phyloP scores from a whole-genome alignment of 2,113 vertebrate genomes.

The Spea multiplicata region DNA sequence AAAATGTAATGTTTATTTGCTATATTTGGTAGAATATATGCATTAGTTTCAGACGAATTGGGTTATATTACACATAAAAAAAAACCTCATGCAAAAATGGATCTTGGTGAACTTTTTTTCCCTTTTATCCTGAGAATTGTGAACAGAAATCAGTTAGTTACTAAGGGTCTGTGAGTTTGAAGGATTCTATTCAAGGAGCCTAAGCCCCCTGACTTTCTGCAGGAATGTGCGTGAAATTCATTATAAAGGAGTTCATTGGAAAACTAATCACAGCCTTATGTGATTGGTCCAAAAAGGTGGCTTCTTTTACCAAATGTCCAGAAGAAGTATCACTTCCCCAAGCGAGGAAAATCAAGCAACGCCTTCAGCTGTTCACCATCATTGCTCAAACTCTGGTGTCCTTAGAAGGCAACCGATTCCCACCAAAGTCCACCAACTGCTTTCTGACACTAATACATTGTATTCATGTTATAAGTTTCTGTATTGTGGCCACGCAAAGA shows the following conservation, averaged over 20 bases:
- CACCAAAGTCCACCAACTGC: constrained; percentile 39
- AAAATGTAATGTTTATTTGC: no score
- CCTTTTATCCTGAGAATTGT: no score
- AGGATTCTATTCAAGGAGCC: background rate
- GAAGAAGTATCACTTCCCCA: constrained; percentile 65
- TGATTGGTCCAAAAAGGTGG: background rate
- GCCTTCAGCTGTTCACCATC: constrained; percentile 64
- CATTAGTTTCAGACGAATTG: no score
- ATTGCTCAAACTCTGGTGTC: background rate
- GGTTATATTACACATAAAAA: no score
- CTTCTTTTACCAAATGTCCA: constrained; percentile 3
- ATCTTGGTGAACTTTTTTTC: no score
- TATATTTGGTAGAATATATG: no score
- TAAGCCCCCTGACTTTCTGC: constrained; percentile 10
- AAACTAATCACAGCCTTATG: constrained; percentile 2
- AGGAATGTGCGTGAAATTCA: background rate
- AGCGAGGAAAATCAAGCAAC: constrained; percentile 74
- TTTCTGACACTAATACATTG: background rate
- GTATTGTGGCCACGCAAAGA: no score
- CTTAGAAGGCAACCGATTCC: constrained; percentile 43
- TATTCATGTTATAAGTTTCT: no score
- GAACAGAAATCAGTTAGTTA: no score
- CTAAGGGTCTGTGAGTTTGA: background rate
- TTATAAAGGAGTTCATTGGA: background rate
- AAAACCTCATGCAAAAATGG: no score